Conservation (phyloP, 2,113 vertebrate species). For the Gasterosteus aculeatus region DNA sequence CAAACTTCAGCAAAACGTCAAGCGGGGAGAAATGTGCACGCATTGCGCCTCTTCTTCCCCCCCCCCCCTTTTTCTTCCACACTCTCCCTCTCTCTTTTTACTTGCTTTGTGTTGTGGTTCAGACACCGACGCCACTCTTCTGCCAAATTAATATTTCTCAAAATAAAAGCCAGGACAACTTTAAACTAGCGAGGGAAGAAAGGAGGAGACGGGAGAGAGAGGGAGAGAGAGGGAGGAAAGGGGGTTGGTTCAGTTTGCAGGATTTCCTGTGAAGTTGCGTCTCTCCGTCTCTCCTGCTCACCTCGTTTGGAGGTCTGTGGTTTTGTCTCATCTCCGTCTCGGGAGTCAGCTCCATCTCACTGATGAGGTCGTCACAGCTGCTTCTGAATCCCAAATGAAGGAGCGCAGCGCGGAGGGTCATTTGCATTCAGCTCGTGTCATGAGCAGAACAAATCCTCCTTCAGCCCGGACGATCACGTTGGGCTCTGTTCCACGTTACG, state of each 20-base stretch:
- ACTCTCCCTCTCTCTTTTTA: slow-evolving; percentile 60
- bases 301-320: slow-evolving; percentile 80
- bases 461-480: slow-evolving; percentile 47
- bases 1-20: slow-evolving; percentile 89
- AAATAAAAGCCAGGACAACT: slow-evolving; percentile 89
- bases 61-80: slow-evolving; percentile 37
- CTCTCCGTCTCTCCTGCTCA: slow-evolving; percentile 68
- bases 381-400: slow-evolving; percentile 73
- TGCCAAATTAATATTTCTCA: slow-evolving; percentile 87
- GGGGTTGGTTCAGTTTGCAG: slow-evolving; percentile 58
- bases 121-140: slow-evolving; percentile 70
- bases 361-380: slow-evolving; percentile 82
- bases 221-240: slow-evolving; percentile 58
- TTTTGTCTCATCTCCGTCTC: slow-evolving; percentile 73
- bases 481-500: slow-evolving; percentile 34
- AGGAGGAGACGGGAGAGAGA: slow-evolving; percentile 49
- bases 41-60: slow-evolving; percentile 63
- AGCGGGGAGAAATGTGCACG: slow-evolving; percentile 80
- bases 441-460: slow-evolving; percentile 60
- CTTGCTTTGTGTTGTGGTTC: slow-evolving; percentile 75
- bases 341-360: slow-evolving; percentile 73
- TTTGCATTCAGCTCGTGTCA: slow-evolving; percentile 67
- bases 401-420: slow-evolving; percentile 47
- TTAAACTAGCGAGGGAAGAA: slow-evolving; percentile 80
- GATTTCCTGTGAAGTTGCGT: slow-evolving; percentile 73